phyloP scores from a whole-genome alignment of 37 sponge, comb jelly and placozoan genomes.

The Spongilla lacustris region DNA sequence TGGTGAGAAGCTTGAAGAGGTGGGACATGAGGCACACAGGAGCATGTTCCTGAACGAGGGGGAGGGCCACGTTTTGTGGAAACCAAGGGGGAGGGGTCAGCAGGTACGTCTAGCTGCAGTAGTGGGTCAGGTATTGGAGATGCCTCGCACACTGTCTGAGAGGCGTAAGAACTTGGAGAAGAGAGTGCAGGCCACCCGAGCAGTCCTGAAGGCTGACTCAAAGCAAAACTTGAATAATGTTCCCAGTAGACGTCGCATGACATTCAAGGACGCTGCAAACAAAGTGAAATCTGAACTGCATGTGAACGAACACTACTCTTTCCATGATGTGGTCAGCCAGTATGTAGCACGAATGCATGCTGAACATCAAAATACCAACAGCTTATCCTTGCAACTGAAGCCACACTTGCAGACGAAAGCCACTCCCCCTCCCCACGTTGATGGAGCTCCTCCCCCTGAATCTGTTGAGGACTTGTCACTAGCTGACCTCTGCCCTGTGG shows the following conservation, averaged over 20 bases:
- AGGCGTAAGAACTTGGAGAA: not conserved
- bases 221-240: not conserved
- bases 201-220: not conserved
- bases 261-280: not conserved
- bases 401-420: not conserved
- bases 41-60: constrained; percentile 32
- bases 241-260: not conserved
- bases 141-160: too few species aligned
- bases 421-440: too few species aligned
- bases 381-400: not conserved
- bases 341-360: not conserved
- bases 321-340: not conserved
- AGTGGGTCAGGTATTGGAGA: too few species aligned
- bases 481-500: too few species aligned
- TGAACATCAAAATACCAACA: too few species aligned
- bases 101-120: constrained; percentile 1
- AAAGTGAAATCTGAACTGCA: not conserved
- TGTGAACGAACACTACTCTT: not conserved
- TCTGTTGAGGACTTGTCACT: too few species aligned
- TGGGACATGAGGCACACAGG: not conserved
- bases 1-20: too few species aligned
- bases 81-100: constrained; percentile 21
- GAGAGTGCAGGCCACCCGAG: not conserved
- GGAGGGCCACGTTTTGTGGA: constrained; percentile 29
- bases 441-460: too few species aligned